Conservation (phyloP, 2,113 vertebrate genomes). For the Suricata suricatta region DNA sequence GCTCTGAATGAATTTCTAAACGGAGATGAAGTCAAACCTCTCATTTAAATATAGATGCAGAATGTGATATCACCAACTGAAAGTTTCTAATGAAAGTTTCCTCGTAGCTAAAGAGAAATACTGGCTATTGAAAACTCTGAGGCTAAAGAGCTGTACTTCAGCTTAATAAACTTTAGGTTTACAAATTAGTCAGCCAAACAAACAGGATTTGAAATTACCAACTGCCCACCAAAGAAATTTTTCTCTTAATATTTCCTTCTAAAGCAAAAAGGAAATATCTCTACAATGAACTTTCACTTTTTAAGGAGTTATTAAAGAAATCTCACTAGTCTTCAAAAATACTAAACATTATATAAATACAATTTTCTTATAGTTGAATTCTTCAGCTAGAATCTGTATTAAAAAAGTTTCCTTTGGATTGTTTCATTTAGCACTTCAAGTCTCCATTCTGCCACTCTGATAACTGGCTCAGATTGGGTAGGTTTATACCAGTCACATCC, state of each 20-base stretch:
- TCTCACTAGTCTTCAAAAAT: constrained; percentile 72
- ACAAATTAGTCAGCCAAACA: constrained; percentile 51
- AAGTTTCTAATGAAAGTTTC: constrained; percentile 51
- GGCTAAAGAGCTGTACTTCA: constrained; percentile 32
- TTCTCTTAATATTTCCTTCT: constrained; percentile 73
- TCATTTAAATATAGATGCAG: constrained; percentile 38
- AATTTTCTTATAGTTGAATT: constrained; percentile 61
- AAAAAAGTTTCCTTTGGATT: constrained; percentile 72
- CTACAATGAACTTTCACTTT: constrained; percentile 60
- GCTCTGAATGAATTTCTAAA: constrained; percentile 60
- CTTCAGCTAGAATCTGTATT: constrained; percentile 68
- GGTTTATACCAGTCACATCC: constrained; percentile 47
- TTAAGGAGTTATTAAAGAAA: constrained; percentile 75
- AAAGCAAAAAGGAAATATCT: constrained; percentile 66
- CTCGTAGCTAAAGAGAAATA: constrained; percentile 59
- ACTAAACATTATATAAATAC: constrained; percentile 69
- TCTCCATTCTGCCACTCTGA: constrained; percentile 62
- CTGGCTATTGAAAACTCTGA: constrained; percentile 51
- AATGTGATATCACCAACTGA: constrained; percentile 51
- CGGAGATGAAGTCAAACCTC: constrained; percentile 34
- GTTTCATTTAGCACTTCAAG: constrained; percentile 69
- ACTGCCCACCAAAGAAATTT: constrained; percentile 54
- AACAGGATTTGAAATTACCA: constrained; percentile 54
- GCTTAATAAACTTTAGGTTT: constrained; percentile 29
- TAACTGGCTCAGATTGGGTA: constrained; percentile 69